These are phyloP conservation scores for Lepidurus couesii DNA, from an alignment of 1,140 invertebrate species.

Conservation along the genomic window DNA sequence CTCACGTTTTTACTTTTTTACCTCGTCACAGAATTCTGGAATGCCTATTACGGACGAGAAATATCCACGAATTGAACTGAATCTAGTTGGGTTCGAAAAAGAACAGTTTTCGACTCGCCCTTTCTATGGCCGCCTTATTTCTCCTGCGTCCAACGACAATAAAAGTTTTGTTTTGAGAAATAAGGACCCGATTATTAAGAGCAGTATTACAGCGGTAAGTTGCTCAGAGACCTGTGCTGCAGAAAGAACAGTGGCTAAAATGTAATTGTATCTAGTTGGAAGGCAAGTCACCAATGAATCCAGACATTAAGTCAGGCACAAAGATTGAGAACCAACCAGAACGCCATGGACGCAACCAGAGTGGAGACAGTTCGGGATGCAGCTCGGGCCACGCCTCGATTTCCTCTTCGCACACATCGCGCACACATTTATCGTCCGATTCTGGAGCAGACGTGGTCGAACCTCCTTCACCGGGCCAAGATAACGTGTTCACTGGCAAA, in stretches of 20 bases:
- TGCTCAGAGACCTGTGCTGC: background rate
- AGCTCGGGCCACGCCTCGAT: constrained; percentile 52
- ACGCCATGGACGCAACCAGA: constrained; percentile 46
- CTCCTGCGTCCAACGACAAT: background rate
- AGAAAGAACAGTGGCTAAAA: constrained; percentile 7
- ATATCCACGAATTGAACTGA: background rate
- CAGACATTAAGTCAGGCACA: background rate
- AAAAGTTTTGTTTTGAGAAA: background rate
- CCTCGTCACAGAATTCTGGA: background rate
- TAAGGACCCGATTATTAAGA: background rate
- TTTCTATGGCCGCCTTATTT: background rate
- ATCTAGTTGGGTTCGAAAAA: background rate
- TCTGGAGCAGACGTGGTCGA: background rate
- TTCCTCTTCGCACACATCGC: constrained; percentile 42
- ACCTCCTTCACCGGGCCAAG: background rate
- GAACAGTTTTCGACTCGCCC: background rate
- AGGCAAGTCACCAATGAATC: background rate
- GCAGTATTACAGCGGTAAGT: background rate
- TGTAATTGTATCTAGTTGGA: background rate
- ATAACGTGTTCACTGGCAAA: background rate
- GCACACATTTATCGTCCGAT: background rate
- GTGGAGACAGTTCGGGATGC: constrained; percentile 46
- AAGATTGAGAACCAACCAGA: constrained; percentile 43
- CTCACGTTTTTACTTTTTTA: background rate
- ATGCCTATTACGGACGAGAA: background rate